phyloP scores from a whole-genome alignment of 2,888 invertebrate genomes.

The Strigamia transsilvanica region DNA sequence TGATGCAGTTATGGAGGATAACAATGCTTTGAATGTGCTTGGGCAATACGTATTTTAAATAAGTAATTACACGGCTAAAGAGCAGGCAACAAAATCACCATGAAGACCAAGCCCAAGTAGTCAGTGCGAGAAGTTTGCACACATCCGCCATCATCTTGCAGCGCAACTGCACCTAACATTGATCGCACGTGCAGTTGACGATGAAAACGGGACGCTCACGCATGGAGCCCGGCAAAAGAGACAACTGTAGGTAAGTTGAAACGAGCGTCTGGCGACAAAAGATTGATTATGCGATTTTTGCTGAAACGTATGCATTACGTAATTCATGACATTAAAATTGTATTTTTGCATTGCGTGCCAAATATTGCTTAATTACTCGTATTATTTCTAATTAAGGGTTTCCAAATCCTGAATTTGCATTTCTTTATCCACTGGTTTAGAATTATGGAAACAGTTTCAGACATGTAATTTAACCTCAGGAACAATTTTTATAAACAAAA shows the following conservation, averaged over 20 bases:
- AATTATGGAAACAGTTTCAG: neutral
- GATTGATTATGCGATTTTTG: neutral
- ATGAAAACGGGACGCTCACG: constrained; percentile 15
- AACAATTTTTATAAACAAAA: neutral
- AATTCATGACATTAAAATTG: no score
- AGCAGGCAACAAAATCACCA: neutral
- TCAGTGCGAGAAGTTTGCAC: neutral
- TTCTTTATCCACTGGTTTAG: no score
- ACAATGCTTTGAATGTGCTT: neutral
- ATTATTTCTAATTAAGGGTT: no score
- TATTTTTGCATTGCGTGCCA: no score
- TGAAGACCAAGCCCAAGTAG: neutral
- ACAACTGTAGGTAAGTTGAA: constrained; percentile 2
- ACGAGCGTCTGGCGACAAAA: neutral
- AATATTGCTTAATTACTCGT: no score
- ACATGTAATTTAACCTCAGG: neutral
- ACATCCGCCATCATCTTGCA: constrained; percentile 15
- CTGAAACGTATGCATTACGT: no score
- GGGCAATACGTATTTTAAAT: neutral
- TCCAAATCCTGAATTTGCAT: no score
- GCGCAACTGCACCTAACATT: constrained; percentile 9
- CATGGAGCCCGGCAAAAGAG: neutral
- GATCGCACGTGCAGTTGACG: constrained; percentile 20
- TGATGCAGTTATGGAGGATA: neutral
- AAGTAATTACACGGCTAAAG: neutral